Base-by-base conservation (phyloP, 2,888 invertebrate species). In the Conops quadrifasciatus region DNA sequence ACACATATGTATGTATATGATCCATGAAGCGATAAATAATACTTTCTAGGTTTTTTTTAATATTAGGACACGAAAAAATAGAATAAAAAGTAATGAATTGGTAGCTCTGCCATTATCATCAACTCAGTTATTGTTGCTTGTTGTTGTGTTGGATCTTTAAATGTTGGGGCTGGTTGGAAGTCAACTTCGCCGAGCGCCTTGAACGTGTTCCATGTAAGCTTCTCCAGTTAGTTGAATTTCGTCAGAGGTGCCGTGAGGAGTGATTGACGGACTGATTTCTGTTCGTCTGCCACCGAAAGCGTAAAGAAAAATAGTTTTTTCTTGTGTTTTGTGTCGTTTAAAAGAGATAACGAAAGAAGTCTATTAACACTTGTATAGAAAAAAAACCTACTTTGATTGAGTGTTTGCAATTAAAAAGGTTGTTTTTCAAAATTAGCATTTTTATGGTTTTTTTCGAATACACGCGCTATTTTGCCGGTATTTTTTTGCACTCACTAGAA, bases 151-250 rank as follows among this genome's bases (percentile, higher is more conserved):
- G 59, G 19, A 53, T 4, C 47, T 45, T n/a, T 19, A 26, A 58
- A 47, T 70, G 59, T 28, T 30, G n/a, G 24, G 21, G 63, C 45
- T 45, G 45, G 63, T 47, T 63, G 63, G 63, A 63, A 47, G 19
- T 47, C 15, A 49, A 56, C 21, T 56, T 66, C 43, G 5, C 36
- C 9, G 36, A 66, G 56, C 36, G 56, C 66, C 56, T 66, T 53
- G 53, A 51, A 56, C 30, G 30, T 36, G 66, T 30, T 56, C 56
- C 51, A 53, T 53, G 36, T 36, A 21, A 56, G 53, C 2, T 36
- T 66, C 30, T 66, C 30, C 36, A 66, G 19, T 76, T 71, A 76
- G 77, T 77, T 75, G 71, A 74, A 74, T 70, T 76, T 76, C 73
- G 74, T 65, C 72, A 71, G 72, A 75, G 77, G 70, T 67, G 64